These are phyloP conservation scores for Puntigrus tetrazona DNA, from an alignment of 2,113 vertebrate species.

Conservation along the genomic window DNA sequence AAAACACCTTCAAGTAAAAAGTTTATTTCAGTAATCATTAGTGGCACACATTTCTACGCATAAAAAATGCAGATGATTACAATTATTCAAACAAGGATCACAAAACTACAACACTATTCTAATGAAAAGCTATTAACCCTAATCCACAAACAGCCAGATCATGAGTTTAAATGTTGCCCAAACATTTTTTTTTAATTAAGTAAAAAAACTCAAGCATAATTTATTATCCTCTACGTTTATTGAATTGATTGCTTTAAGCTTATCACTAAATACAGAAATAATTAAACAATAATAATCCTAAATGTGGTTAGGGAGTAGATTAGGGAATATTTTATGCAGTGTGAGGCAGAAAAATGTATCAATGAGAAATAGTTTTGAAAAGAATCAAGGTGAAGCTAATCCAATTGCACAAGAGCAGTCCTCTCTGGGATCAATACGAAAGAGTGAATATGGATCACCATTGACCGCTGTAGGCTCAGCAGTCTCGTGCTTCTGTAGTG, in stretches of 20 bases:
- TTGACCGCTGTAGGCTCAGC: not conserved
- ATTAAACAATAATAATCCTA: not conserved
- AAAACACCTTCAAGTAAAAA: not conserved
- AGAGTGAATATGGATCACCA: conserved; percentile 10
- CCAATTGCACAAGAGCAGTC: not conserved
- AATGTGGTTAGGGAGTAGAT: not conserved
- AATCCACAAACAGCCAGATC: not conserved
- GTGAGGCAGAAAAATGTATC: not conserved
- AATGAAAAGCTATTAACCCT: not conserved
- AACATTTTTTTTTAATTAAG: not conserved
- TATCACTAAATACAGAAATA: not conserved
- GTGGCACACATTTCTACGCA: not conserved
- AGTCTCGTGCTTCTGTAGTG: not conserved
- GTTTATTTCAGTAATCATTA: not conserved
- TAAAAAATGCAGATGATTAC: not conserved
- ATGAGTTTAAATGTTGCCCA: not conserved
- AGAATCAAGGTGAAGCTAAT: not conserved
- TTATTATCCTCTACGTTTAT: not conserved
- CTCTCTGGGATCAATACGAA: conserved; percentile 8
- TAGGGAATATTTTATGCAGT: not conserved
- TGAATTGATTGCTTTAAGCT: not conserved
- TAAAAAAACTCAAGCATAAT: not conserved
- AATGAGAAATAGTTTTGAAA: conserved; percentile 11
- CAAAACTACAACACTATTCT: not conserved
- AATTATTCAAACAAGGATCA: conserved; percentile 1